A percentile compares a stretch with the other conserved stretches of the same genome.
These are phyloP conservation scores for Belonocnema kinseyi DNA, from an alignment of 1,140 invertebrate species.

Conservation along the genomic window DNA sequence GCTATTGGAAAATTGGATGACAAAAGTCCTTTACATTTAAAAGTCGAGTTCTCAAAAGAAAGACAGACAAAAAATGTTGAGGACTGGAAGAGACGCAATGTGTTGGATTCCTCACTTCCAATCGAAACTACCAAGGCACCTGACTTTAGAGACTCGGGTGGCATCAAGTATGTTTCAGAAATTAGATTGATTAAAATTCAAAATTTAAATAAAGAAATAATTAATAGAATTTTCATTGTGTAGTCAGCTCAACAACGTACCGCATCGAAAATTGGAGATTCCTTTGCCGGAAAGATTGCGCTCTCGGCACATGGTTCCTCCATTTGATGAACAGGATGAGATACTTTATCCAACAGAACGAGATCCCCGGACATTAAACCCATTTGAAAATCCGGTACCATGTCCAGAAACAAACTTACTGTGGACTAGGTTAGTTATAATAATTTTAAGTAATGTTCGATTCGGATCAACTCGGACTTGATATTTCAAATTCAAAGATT, in stretches of 20 bases:
- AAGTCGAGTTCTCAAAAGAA: slow-evolving; percentile 53
- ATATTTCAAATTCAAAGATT: background rate
- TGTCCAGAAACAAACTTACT: slow-evolving; percentile 60
- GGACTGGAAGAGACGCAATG: background rate
- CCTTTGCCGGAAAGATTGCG: background rate
- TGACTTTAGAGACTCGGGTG: background rate
- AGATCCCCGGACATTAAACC: slow-evolving; percentile 48
- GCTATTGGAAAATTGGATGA: slow-evolving; percentile 57
- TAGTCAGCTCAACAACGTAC: background rate
- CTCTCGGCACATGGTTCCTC: background rate
- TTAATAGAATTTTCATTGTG: background rate
- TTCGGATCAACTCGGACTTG: no score
- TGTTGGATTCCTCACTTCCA: background rate
- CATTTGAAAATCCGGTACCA: slow-evolving; percentile 55
- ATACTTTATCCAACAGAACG: slow-evolving; percentile 50
- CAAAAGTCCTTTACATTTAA: slow-evolving; percentile 54
- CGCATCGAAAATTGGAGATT: background rate
- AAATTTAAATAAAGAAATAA: no score
- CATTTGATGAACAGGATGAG: slow-evolving; percentile 40
- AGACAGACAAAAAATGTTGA: background rate
- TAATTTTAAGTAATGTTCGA: background rate
- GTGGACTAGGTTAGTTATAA: slow-evolving; percentile 60
- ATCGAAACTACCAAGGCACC: background rate
- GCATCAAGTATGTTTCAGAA: background rate
- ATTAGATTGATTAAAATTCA: no score